phyloP scores from a whole-genome alignment of 2,888 invertebrate species.

The Drosophila percnosoma region DNA sequence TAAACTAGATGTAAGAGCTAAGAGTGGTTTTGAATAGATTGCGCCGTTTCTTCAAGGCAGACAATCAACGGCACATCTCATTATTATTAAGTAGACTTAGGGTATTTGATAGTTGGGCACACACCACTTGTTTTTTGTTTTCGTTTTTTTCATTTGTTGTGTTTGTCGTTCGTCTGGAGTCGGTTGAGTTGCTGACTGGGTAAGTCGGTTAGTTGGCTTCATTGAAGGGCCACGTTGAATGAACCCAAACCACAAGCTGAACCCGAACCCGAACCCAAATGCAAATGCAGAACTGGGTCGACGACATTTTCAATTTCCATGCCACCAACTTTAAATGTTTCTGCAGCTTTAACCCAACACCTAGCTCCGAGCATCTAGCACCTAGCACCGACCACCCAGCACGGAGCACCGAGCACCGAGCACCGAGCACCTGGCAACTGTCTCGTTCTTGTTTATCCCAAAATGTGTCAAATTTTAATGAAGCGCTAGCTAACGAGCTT shows the following conservation, averaged over 20 bases:
- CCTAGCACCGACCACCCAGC: not conserved
- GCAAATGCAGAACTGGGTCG: slow-evolving; percentile 65
- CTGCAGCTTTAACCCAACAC: slow-evolving; percentile 45
- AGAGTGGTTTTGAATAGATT: too few species aligned
- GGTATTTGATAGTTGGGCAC: not conserved
- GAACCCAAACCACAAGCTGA: slow-evolving; percentile 37
- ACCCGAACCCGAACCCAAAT: slow-evolving; percentile 37
- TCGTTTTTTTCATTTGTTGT: not conserved
- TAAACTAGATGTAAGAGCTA: not conserved
- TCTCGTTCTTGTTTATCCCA: slow-evolving; percentile 33
- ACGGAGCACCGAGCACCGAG: not conserved
- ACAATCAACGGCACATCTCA: not conserved
- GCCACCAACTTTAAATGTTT: slow-evolving; percentile 41
- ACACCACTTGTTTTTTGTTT: not conserved
- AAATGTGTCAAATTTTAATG: slow-evolving; percentile 76
- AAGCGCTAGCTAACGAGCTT: slow-evolving; percentile 73
- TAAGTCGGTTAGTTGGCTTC: slow-evolving; percentile 60
- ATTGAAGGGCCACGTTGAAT: slow-evolving; percentile 47
- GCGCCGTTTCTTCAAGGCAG: not conserved
- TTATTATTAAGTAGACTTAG: not conserved
- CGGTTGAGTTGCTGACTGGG: slow-evolving; percentile 10
- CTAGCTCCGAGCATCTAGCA: not conserved
- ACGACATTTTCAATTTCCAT: slow-evolving; percentile 29
- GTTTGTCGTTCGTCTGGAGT: slow-evolving; percentile 23
- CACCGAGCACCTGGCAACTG: not conserved